Evolutionary conservation across 2,888 invertebrate species (phyloP).

Genomic region (Eustalomyia histrio): DNA sequence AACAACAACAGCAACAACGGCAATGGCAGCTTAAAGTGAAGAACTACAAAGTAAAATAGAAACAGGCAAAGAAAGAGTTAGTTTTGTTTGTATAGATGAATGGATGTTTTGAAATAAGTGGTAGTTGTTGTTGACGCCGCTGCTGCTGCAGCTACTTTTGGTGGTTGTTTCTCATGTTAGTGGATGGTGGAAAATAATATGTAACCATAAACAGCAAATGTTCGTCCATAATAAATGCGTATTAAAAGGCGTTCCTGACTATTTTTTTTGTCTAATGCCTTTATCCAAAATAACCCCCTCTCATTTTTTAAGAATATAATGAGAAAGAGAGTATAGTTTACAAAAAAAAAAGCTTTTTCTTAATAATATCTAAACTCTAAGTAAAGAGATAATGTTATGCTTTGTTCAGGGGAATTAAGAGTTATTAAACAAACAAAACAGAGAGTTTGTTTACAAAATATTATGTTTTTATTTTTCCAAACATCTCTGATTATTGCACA

Average conservation of each 20-base stretch:
- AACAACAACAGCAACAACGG: constrained; percentile 7
- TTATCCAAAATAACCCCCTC: constrained; percentile 30
- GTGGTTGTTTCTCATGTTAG: constrained; percentile 27
- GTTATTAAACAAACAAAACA: neutral
- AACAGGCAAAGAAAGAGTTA: constrained; percentile 20
- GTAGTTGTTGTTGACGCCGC: constrained; percentile 2
- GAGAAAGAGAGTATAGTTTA: neutral
- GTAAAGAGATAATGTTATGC: neutral
- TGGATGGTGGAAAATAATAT: neutral
- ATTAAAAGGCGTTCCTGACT: constrained; percentile 47
- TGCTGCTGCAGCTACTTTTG: constrained; percentile 7
- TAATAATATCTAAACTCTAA: neutral
- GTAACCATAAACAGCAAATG: constrained; percentile 5
- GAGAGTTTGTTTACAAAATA: neutral
- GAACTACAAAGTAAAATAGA: constrained; percentile 14
- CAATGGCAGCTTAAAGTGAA: constrained; percentile 13
- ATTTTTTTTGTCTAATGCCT: constrained; percentile 22
- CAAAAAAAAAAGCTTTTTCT: constrained; percentile 44
- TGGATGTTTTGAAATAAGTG: neutral
- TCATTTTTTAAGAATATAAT: neutral
- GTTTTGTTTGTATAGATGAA: neutral
- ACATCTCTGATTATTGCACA: neutral
- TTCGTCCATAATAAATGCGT: constrained; percentile 42
- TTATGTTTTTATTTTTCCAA: neutral
- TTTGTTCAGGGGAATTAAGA: neutral